Base-by-base conservation (phyloP, 2,888 invertebrate species). In the Danaus chrysippus region DNA sequence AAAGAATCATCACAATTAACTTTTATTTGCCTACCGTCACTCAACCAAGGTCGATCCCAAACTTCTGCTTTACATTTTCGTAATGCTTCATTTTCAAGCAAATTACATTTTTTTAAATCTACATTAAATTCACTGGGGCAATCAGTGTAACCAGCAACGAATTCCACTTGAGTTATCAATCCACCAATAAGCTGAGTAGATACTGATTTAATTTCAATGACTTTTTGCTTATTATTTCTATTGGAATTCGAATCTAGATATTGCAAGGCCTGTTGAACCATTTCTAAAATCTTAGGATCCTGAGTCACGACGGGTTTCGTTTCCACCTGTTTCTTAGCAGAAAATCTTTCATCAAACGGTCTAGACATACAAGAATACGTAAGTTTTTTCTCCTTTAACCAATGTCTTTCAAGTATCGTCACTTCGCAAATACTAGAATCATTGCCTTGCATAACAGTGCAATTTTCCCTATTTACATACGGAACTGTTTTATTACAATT, bases 1-100 rank as follows among this genome's bases (percentile, higher is more conserved):
- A 42, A 34, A 9, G 34, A 44, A 42, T 78, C 73, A 43, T 79
- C 72, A 67, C 87, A 87, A 34, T 69, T 72, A 15, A 86, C 84
- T 67, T 85, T 81, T 43, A 84, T 76, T 76, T 87, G 79, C 64
- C 79, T 80, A 6, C 84, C 84, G 57, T 91, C 84, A 56, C 91
- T 84, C 58, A 92, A 67, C 94, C 94, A 94, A 3, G 92, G 91
- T 70, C 90, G 86, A 56, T 93, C 91, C 93, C 93, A 94, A 54
- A 88, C 73, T 70, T 83, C 73, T 1, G 78, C 82, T 65, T 74
- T 73, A 67, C 88, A 90, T 54, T 68, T 71, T 53, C 81, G 76
- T 17, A 83, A 55, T 34, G 75, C 75, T 73, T 82, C 79, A 54
- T 75, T 75, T 61, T 76, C 70, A 59, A 84, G 66, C 41, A 87